Evolutionary conservation across 2,888 invertebrate genomes (phyloP).

Genomic region (Toxonevra muliebris): DNA sequence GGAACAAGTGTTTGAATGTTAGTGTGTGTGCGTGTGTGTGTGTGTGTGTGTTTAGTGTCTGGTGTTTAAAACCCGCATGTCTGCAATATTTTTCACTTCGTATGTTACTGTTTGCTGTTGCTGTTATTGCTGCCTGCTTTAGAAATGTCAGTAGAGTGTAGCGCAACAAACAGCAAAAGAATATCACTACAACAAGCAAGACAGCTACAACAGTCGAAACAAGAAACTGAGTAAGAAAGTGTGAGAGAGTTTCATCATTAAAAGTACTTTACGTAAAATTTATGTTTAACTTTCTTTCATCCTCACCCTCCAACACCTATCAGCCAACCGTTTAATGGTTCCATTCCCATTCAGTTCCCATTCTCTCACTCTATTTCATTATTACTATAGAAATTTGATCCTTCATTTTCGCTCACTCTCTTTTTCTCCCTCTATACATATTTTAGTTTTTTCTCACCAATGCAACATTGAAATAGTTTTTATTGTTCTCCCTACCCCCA

Average conservation of each 20-base stretch:
- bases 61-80: too few species aligned
- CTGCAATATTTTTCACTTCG: too few species aligned
- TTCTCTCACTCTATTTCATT: neutral
- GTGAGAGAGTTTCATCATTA: slow-evolving; percentile 27
- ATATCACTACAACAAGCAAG: too few species aligned
- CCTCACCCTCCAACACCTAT: neutral
- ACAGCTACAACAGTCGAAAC: slow-evolving; percentile 11
- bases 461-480: too few species aligned
- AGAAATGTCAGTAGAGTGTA: too few species aligned
- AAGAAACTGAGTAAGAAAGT: neutral
- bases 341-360: neutral
- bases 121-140: too few species aligned
- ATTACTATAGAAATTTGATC: neutral
- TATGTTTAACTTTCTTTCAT: slow-evolving; percentile 29
- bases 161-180: slow-evolving; percentile 2
- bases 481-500: too few species aligned
- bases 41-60: too few species aligned
- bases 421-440: neutral
- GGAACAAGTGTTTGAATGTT: too few species aligned
- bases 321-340: neutral
- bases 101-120: too few species aligned
- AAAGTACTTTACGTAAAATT: slow-evolving; percentile 33
- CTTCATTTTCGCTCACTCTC: neutral
- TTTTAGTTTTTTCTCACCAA: neutral
- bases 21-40: too few species aligned